phyloP scores from a whole-genome alignment of 37 sponge, comb jelly and placozoan species.

The Haliclona indistincta region DNA sequence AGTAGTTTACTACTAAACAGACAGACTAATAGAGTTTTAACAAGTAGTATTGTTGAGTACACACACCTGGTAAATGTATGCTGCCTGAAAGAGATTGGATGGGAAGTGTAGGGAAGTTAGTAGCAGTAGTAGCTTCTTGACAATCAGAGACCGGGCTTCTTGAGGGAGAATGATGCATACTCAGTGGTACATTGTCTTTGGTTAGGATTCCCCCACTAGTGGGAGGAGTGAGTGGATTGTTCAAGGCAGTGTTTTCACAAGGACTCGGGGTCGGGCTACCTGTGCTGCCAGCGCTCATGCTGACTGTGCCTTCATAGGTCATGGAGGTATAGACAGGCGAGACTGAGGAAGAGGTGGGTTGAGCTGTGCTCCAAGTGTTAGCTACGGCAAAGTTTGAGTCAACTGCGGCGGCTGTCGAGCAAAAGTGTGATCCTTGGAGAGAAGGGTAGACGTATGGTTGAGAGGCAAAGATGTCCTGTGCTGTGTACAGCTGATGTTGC shows the following conservation, averaged over 20 bases:
- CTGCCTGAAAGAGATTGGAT: slow-evolving; percentile 2
- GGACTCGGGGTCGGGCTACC: slow-evolving; percentile 4
- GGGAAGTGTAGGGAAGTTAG: background rate
- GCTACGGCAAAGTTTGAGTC: background rate
- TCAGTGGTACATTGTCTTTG: background rate
- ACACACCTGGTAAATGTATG: slow-evolving; percentile 3
- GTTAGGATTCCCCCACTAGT: background rate
- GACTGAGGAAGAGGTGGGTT: too few species aligned
- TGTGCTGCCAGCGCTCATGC: too few species aligned
- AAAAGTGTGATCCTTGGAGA: background rate
- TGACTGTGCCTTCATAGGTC: too few species aligned
- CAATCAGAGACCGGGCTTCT: background rate
- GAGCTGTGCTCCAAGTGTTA: background rate
- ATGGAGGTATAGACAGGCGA: background rate
- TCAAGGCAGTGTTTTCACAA: background rate
- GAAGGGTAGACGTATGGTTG: background rate
- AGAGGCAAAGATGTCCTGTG: background rate
- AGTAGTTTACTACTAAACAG: too few species aligned
- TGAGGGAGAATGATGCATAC: background rate
- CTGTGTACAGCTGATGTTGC: too few species aligned
- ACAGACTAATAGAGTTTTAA: too few species aligned
- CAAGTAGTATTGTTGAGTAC: too few species aligned
- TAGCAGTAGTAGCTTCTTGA: background rate
- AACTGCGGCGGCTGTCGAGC: background rate
- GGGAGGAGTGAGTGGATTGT: background rate